phyloP scores from a whole-genome alignment of 2,113 vertebrate species.

The Scopus umbretta region DNA sequence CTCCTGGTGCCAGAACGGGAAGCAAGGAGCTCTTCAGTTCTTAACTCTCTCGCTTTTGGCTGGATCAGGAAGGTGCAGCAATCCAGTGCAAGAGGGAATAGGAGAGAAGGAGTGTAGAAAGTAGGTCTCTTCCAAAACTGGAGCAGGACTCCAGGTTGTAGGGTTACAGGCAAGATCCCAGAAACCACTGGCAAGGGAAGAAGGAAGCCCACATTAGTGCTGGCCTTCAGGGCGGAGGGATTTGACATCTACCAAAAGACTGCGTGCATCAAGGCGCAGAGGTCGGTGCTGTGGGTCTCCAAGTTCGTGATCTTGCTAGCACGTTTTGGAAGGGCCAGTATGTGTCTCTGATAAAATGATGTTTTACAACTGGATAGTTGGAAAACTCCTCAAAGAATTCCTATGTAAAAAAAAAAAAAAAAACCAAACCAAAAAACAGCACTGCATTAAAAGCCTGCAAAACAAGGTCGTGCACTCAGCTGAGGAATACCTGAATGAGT shows the following conservation, averaged over 20 bases:
- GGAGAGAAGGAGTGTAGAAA: neutral
- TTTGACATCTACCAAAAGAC: neutral
- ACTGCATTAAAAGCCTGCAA: neutral
- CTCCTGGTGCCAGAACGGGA: neutral
- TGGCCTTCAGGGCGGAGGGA: neutral
- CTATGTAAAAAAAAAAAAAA: too few relatives aligned
- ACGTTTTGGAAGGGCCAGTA: neutral
- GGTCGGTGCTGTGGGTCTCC: neutral
- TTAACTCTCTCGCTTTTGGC: neutral
- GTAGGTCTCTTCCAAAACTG: neutral
- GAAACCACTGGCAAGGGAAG: neutral
- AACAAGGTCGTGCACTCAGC: neutral
- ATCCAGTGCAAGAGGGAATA: neutral
- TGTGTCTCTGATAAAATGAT: neutral
- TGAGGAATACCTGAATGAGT: neutral
- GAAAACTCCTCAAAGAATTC: neutral
- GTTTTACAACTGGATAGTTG: neutral
- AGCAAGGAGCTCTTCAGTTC: neutral
- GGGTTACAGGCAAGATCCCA: neutral
- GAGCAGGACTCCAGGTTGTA: neutral
- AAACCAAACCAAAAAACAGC: too few relatives aligned
- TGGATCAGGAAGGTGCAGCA: neutral
- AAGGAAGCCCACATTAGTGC: fast-evolving
- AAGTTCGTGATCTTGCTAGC: neutral
- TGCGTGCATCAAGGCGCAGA: neutral